These are phyloP conservation scores for Stegophylla sp. DNA, from an alignment of 2,888 invertebrate genomes.

Conservation along the genomic window DNA sequence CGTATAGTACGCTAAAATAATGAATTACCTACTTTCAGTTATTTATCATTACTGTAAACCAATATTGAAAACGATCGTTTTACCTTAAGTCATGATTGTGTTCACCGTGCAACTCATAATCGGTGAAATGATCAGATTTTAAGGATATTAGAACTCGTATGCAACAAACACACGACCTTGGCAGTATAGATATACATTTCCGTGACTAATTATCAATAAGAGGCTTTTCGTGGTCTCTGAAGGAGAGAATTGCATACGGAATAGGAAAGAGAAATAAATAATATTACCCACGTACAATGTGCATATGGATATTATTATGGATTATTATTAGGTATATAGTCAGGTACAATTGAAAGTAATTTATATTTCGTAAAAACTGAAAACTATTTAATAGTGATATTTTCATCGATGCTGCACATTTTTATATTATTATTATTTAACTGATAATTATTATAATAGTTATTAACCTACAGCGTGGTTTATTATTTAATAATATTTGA, in stretches of 20 bases:
- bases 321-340: not conserved
- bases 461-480: too few relatives aligned
- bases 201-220: conserved; percentile 50
- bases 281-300: not conserved
- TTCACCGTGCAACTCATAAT: conserved; percentile 44
- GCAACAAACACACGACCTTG: conserved; percentile 45
- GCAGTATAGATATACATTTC: not conserved
- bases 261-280: conserved; percentile 25
- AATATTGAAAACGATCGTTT: not conserved
- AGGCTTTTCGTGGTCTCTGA: conserved; percentile 26
- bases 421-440: not conserved
- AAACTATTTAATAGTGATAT: not conserved
- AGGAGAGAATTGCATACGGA: conserved; percentile 24
- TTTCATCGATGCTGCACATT: not conserved
- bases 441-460: too few relatives aligned
- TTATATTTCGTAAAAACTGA: not conserved
- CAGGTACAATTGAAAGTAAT: not conserved
- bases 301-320: not conserved
- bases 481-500: too few relatives aligned
- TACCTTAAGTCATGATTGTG: conserved; percentile 14
- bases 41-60: conserved; percentile 10
- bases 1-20: conserved; percentile 11
- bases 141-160: conserved; percentile 47
- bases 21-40: not conserved
- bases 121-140: conserved; percentile 52